Evolutionary conservation across 92 coral and sea anemone genomes (phyloP).

Genomic region (Montipora capitata): DNA sequence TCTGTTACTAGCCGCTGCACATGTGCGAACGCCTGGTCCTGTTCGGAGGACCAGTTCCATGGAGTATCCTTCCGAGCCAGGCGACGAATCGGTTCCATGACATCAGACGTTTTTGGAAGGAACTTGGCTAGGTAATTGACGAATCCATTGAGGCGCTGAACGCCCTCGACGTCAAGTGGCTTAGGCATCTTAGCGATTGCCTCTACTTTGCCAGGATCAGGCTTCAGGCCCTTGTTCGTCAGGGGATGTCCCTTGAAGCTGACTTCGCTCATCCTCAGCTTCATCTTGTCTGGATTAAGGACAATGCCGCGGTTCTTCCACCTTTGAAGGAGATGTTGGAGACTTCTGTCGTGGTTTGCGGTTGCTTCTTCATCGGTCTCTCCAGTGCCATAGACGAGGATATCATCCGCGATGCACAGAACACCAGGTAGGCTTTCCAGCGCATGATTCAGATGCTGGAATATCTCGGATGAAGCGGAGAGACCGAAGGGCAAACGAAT

Average conservation of each 20-base stretch:
- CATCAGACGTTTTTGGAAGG: too few relatives aligned
- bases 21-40: too few relatives aligned
- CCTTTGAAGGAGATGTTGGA: neutral
- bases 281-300: constrained; percentile 17
- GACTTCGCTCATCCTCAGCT: constrained; percentile 1
- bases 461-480: neutral
- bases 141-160: neutral
- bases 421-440: too few relatives aligned
- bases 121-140: too few relatives aligned
- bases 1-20: too few relatives aligned
- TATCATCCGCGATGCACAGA: too few relatives aligned
- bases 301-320: too few relatives aligned
- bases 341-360: constrained; percentile 13
- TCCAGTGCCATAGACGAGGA: too few relatives aligned
- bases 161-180: neutral
- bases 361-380: constrained; percentile 6
- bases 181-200: constrained; percentile 1
- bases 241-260: constrained; percentile 31
- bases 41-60: too few relatives aligned
- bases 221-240: constrained; percentile 37
- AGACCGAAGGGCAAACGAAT: constrained; percentile 23
- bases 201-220: constrained; percentile 55
- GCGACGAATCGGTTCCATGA: too few relatives aligned
- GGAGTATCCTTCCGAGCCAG: too few relatives aligned
- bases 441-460: neutral